Evolutionary conservation across 2,113 vertebrate genomes (phyloP).

Genomic region (Pionites leucogaster): DNA sequence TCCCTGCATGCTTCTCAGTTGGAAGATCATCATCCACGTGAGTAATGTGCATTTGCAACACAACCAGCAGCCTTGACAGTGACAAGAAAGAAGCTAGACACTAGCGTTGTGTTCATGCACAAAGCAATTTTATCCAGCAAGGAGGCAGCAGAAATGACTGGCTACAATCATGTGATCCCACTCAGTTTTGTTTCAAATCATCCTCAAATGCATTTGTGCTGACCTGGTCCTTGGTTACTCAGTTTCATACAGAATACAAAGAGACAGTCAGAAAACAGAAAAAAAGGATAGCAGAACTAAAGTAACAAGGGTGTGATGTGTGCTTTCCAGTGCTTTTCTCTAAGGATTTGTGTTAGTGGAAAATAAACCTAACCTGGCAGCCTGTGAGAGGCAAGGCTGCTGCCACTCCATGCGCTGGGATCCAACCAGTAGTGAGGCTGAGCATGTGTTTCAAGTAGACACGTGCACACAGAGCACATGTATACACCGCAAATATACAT

Average conservation of each 20-base stretch:
- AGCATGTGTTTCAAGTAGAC: not conserved
- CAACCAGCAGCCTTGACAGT: conserved; percentile 15
- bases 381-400: not conserved
- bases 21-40: not conserved
- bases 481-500: not conserved
- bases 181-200: conserved; percentile 33
- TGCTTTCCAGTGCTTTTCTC: not conserved
- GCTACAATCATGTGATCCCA: not conserved
- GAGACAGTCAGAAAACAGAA: not conserved
- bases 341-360: not conserved
- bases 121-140: conserved; percentile 25
- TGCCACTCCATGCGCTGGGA: not conserved
- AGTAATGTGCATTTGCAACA: not conserved
- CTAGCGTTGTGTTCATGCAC: not conserved
- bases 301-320: not conserved
- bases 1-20: not conserved
- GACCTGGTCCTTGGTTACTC: not conserved
- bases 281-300: not conserved
- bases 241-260: conserved; percentile 2
- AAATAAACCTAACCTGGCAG: not conserved
- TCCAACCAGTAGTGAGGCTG: not conserved
- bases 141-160: not conserved
- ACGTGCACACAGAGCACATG: not conserved
- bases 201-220: conserved; percentile 6
- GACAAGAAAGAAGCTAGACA: conserved; percentile 8